Base-by-base conservation (phyloP, 2,797 vertebrate genomes). In the Coregonus suidteri region DNA sequence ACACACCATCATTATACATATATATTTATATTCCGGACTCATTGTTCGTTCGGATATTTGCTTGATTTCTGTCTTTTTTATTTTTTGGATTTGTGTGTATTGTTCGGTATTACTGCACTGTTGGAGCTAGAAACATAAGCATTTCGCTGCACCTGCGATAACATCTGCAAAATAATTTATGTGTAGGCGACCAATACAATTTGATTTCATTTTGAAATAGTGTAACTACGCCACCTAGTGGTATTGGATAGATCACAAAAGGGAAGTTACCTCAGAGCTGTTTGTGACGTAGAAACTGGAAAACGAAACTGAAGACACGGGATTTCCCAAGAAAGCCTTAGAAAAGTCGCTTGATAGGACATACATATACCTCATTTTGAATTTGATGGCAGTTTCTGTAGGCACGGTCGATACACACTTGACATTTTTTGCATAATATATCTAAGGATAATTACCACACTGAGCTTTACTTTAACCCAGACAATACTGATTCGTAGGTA, bases 261-360 rank as follows among this genome's bases (percentile, higher is more conserved):
- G 14, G 67, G 20, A 15, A 31, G 4, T 1, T 25, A 31, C 30
- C 6, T 6, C 25, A 16, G 6, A 31, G 6, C 7, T 11, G 15
- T 0, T 56, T 7, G 5, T 87, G 88, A 92, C 90, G 90, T 88
- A 75, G 83, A 41, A 76, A 51, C 5, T 47, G 75, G 82, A 93
- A 94, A 95, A 89, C 93, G 93, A 94, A 95, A 94, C 87, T 73
- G 71, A 90, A 1, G 4, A 0, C 1, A 62, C 52, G 78, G 89
- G 77, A 82, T 91, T 93, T 93, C 90, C 89, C 34, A 30, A 74
- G 83, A 93, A 93, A 25, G 11, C 14, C 47, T 31, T 25, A 25
- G 25, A 25, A 25, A 25, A 25, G 25, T 16, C 14, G 14, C 52
- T 31, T 11, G 25, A n/a, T 20, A 1, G 15, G 15, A 11, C 4